A percentile compares a stretch with the other conserved stretches of the same genome.
Evolutionary conservation across 1,140 invertebrate genomes (phyloP).

Genomic region (Monomorium pharaonis): DNA sequence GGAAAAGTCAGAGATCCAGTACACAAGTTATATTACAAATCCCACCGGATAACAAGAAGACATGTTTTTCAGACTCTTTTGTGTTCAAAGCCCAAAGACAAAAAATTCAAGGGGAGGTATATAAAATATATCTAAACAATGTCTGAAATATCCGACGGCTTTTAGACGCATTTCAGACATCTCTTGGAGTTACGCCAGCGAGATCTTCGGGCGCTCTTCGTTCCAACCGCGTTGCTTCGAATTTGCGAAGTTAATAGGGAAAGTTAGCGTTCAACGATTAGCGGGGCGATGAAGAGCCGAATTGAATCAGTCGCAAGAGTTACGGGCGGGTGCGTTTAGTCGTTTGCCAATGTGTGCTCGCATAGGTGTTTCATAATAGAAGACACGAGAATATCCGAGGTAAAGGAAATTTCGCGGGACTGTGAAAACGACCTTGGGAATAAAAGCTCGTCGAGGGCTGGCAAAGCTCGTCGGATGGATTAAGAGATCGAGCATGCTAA

Average conservation of each 20-base stretch:
- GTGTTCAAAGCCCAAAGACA: not conserved
- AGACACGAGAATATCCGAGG: not conserved
- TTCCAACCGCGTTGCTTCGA: not conserved
- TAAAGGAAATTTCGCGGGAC: constrained; percentile 24
- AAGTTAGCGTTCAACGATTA: constrained; percentile 19
- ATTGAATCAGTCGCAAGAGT: not conserved
- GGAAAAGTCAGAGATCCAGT: too few relatives aligned
- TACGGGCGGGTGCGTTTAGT: not conserved
- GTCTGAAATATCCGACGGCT: constrained; percentile 29
- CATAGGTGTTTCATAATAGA: not conserved
- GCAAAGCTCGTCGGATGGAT: not conserved
- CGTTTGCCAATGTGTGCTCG: not conserved
- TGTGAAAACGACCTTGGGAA: not conserved
- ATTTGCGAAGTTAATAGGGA: not conserved
- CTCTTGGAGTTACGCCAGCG: constrained; percentile 24
- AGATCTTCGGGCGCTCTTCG: constrained; percentile 8
- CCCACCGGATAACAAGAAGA: not conserved
- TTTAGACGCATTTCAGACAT: constrained; percentile 41
- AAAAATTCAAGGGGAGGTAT: not conserved
- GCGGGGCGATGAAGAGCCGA: not conserved
- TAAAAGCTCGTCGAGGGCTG: not conserved
- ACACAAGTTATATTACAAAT: not conserved
- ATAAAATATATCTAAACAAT: constrained; percentile 30
- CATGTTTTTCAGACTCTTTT: not conserved
- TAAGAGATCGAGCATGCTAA: not conserved